Evolutionary conservation across 2,113 vertebrate species (phyloP).

Genomic region (Vanacampus margaritifer): DNA sequence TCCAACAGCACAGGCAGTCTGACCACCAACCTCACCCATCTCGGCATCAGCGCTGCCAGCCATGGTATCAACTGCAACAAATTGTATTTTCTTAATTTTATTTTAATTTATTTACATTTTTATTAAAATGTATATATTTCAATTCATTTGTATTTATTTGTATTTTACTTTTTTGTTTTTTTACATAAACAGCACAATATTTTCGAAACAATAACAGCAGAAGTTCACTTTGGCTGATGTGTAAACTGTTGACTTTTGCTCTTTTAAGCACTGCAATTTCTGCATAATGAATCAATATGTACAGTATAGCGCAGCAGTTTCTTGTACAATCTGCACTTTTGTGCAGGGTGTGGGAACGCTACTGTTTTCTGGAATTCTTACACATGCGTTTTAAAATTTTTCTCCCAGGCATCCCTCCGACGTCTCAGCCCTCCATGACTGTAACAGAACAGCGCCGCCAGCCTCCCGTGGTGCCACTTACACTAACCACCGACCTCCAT

Average conservation of each 20-base stretch:
- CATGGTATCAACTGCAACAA: slow-evolving; percentile 72
- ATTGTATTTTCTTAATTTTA: too few relatives aligned
- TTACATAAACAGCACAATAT: not conserved
- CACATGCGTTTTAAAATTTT: not conserved
- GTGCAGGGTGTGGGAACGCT: too few relatives aligned
- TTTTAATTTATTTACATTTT: too few relatives aligned
- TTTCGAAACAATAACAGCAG: not conserved
- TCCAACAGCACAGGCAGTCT: slow-evolving; percentile 88
- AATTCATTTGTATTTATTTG: not conserved
- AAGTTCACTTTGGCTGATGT: not conserved
- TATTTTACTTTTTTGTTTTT: too few relatives aligned
- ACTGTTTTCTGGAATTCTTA: not conserved
- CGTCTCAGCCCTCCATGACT: slow-evolving; percentile 72
- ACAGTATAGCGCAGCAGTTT: not conserved
- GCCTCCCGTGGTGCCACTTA: slow-evolving; percentile 75
- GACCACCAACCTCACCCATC: slow-evolving; percentile 87
- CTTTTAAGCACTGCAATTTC: not conserved
- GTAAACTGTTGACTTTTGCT: not conserved
- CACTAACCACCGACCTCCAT: slow-evolving; percentile 79
- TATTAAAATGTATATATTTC: not conserved
- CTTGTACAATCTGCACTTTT: too few relatives aligned
- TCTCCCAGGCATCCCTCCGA: slow-evolving; percentile 75
- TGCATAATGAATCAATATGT: not conserved
- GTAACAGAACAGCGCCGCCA: slow-evolving; percentile 78
- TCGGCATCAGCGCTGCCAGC: slow-evolving; percentile 82